phyloP scores from a whole-genome alignment of 1,140 invertebrate genomes.

The Drosophila subpulchrella region DNA sequence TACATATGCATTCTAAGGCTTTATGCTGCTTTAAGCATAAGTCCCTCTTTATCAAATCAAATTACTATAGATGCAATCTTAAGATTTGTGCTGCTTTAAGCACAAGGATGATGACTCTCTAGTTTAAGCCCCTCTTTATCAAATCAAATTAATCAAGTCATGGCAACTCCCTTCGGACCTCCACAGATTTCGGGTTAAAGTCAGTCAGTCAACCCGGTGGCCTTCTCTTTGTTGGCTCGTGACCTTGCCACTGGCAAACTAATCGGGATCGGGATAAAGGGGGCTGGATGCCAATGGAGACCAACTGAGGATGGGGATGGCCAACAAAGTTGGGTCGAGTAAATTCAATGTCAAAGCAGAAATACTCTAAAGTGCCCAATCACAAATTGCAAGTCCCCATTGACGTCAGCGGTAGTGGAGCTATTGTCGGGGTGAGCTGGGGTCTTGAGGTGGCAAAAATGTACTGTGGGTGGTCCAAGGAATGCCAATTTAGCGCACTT shows the following conservation, averaged over 20 bases:
- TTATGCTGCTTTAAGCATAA: background rate
- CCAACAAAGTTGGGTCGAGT: slow-evolving; percentile 15
- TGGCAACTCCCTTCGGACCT: slow-evolving; percentile 12
- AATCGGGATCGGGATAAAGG: background rate
- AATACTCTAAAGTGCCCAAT: slow-evolving; percentile 42
- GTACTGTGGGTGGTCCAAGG: slow-evolving; percentile 16
- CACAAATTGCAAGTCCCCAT: slow-evolving; percentile 42
- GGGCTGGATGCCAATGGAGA: slow-evolving; percentile 16
- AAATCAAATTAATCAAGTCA: slow-evolving; percentile 10
- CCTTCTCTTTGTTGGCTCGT: slow-evolving; percentile 50
- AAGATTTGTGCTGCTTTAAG: background rate
- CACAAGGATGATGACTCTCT: background rate
- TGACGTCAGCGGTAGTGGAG: slow-evolving; percentile 39
- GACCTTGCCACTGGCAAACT: slow-evolving; percentile 48
- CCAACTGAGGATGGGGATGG: background rate
- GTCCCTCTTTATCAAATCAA: too few relatives aligned
- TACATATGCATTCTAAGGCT: background rate
- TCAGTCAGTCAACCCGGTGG: slow-evolving; percentile 62
- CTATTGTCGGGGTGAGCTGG: background rate
- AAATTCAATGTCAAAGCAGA: slow-evolving; percentile 41
- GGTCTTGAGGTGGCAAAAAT: slow-evolving; percentile 3
- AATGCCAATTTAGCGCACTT: slow-evolving; percentile 28
- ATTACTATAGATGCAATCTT: background rate
- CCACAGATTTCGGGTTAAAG: slow-evolving; percentile 26
- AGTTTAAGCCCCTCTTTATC: background rate